Base-by-base conservation (phyloP, 1,140 invertebrate genomes). In the Trichoplusia ni region DNA sequence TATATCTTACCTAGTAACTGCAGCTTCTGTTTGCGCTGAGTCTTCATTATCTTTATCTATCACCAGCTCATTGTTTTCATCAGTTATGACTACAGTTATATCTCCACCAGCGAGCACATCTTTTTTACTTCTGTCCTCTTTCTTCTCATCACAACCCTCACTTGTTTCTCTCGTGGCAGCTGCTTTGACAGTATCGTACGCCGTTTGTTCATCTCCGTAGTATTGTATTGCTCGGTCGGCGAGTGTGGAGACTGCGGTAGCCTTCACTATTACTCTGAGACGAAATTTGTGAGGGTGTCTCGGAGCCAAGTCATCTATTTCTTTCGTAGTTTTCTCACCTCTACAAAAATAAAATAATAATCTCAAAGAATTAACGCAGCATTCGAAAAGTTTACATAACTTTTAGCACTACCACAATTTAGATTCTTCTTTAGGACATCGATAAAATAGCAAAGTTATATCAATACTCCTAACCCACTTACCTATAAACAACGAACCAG, bases 401-500 rank as follows among this genome's bases (percentile, higher is more conserved):
- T n/a, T 18, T 0, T 16, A 11, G 25, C 1, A 42, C 59, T 53
- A 13, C 0, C 5, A 54, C 16, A n/a, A n/a, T n/a, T n/a, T n/a
- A n/a, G n/a, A n/a, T n/a, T n/a, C n/a, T n/a, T n/a, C n/a, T n/a
- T n/a, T n/a, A n/a, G n/a, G n/a, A n/a, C n/a, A n/a, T n/a, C n/a
- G n/a, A n/a, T n/a, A n/a, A n/a, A n/a, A 51, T n/a, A 5, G 4
- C 3, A 3, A 23, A 13, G n/a, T 21, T 49, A 58, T 7, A 65
- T 8, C 7, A 33, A 42, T 16, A 7, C 2, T 14, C 11, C 11
- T 27, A 25, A 33, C 18, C 4, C 8, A 0, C 8, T 49, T 42
- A 88, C 87, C 85, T 81, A 62, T 90, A 90, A 2, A 84, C 81
- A 0, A 75, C 62, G 0, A 79, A 63, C 87, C 87, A 90, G 0